Evolutionary conservation across 2,113 vertebrate species (phyloP), one percentile per base, ranked within the genome.

Genomic region (Nyctibius bracteatus): DNA sequence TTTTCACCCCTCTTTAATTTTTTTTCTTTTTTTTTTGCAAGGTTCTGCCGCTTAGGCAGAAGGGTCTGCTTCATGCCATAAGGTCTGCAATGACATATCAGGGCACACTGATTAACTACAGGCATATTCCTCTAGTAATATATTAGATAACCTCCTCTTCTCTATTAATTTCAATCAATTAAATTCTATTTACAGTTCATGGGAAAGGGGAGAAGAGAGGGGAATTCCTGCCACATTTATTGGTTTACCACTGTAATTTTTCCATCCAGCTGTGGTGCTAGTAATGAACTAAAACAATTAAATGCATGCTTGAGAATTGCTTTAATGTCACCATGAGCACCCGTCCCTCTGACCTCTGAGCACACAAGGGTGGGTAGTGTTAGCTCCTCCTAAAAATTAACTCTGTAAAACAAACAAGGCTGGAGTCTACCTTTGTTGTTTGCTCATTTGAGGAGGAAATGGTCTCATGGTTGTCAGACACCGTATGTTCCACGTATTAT

Each of bases 381-480:
- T 62, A 61, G 5, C 49, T 57, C 41, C 66, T 91, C 70, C 52
- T 85, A 31, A 68, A 81, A 94, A 33, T 14, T 37, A 44, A 46
- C 62, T 73, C n/a, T 27, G 37, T 80, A 84, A 77, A 77, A 39
- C 83, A 95, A 94, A 89, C 66, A 87, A 58, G 35, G 39, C 49
- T 85, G 72, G 44, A 90, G 21, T 68, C 47, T 65, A 20, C 28
- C n/a, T 85, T 67, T 49, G 20, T n/a, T 81, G 22, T 93, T 94
- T 93, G 49, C 71, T 83, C 87, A 43, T 57, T 75, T 70, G 73
- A 79, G 84, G 37, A 93, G n/a, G 58, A 96, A 92, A 54, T 75
- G 57, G 12, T 71, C 73, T 83, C 22, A 21, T 59, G 43, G 12
- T 67, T 94, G 25, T 81, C 68, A 88, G 52, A 66, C 33, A 30